Evolutionary conservation across 35 echinoderm and acorn worm genomes (phyloP), one percentile per base, ranked within the genome.

Genomic region (Hemicentrotus pulcherrimus): DNA sequence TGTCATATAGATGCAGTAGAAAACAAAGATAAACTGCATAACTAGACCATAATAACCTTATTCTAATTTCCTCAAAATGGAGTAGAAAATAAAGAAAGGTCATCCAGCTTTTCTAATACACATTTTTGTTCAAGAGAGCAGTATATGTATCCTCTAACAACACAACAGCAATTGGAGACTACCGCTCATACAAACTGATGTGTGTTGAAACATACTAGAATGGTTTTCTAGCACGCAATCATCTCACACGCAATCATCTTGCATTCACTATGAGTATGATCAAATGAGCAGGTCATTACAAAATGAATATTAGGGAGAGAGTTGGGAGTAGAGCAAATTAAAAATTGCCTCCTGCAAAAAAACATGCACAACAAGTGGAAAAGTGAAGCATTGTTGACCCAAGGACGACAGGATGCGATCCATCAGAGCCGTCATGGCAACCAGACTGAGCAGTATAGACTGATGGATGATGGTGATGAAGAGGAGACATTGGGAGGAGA

Each of bases 361-460:
- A 28, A 78, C 16, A 59, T 28, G 22, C 6, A 78, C 19, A 78
- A 78, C 0, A 78, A n/a, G 65, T 22, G 65, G 24, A n/a, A 78
- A 28, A 78, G 65, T 28, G 19, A 78, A n/a, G 65, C 28, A 78
- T 78, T 78, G 65, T 78, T 78, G 65, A 78, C 65, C 19, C 88
- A 90, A 47, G 88, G 88, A 90, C 88, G 88, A 47, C 32, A 90
- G 88, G 88, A 90, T 90, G 88, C 88, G 24, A 90, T 90, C 88
- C 46, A 90, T 90, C 88, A 90, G 15, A 32, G 88, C 5, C 19
- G 33, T 28, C 88, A 90, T 47, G 88, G 88, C 88, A 90, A 90
- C 65, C 88, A 90, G 88, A 90, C 87, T 89, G 87, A 89, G 30
- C 13, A 41, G 6, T 14, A 55, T 55, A 89, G 30, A 89, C 32